Base-by-base conservation (phyloP, 53 echinoderm and acorn worm species). In the Antedon mediterranea region DNA sequence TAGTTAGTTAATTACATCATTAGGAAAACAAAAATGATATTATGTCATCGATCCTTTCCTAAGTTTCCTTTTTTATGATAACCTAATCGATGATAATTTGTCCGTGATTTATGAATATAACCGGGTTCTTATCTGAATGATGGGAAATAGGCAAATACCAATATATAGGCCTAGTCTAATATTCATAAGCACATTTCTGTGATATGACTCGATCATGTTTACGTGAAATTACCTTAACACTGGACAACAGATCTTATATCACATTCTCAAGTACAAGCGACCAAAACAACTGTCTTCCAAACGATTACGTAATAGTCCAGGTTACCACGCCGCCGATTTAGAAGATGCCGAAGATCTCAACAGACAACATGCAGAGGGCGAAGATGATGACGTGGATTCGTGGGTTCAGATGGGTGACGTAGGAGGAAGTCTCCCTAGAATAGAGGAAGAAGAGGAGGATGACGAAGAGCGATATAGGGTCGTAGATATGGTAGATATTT, bases 361-460 rank as follows among this genome's bases (percentile, higher is more conserved):
- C 20, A 26, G 57, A 6, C 9, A 57, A 13, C 9, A 26, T 2
- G 9, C 23, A 7, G 57, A 57, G 2, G 57, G 57, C 3, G 57
- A 57, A 3, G 57, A 57, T 3, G 57, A 23, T 8, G 57, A 57
- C 23, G 57, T 57, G 9, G 57, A 57, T 26, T 57, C 57, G 7
- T 57, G 57, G 57, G 57, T 57, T 11, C 57, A 57, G 23, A 57
- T 57, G 57, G 57, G 23, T 23, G 57, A 57, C 23, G 57, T 57
- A 6, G 20, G 57, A 11, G 57, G 57, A 18, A 57, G 57, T 18
- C 57, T 57, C 57, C 57, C 57, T 0, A 57, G 70, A 78, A 74
- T 78, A 0, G 74, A 84, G 3, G 84, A 84, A 0, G 78, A 78
- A 11, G 84, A 83, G 0, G 83, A 84, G 26, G 78, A 72, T 7